phyloP scores from a whole-genome alignment of 2,797 vertebrate species.

The Muscicapa striata region DNA sequence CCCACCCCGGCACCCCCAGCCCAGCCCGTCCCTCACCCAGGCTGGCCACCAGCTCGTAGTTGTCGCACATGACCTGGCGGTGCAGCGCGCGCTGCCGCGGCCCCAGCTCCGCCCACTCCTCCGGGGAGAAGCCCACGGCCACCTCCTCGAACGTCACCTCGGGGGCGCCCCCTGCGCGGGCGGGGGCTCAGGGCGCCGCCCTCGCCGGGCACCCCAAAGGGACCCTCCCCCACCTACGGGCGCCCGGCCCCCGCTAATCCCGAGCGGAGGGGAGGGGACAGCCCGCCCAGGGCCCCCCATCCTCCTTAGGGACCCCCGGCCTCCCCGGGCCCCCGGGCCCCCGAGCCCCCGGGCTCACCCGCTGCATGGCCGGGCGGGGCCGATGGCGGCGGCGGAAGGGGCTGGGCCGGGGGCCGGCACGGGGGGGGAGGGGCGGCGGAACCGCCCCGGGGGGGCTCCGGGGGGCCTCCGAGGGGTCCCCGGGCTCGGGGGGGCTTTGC shows the following conservation, averaged over 20 bases:
- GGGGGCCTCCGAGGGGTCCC: neutral
- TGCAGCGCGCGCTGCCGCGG: constrained; percentile 39
- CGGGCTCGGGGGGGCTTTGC: neutral
- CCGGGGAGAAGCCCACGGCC: constrained; percentile 59
- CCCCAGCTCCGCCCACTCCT: constrained; percentile 51
- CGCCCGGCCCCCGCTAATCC: neutral
- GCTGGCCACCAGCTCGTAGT: constrained; percentile 42
- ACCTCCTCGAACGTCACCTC: constrained; percentile 62
- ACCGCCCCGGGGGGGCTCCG: neutral
- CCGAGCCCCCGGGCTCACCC: neutral
- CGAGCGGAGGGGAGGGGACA: neutral
- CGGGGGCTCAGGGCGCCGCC: neutral
- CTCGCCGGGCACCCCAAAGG: neutral
- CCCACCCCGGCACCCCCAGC: neutral
- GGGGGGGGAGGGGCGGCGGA: neutral
- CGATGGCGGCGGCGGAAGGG: neutral
- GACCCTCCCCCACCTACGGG: neutral
- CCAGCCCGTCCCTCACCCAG: constrained; percentile 49
- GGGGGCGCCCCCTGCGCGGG: neutral
- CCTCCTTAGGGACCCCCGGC: neutral
- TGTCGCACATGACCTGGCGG: constrained; percentile 63
- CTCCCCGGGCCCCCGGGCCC: too few species aligned
- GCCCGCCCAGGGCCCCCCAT: neutral
- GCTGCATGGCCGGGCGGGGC: neutral
- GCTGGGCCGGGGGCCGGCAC: neutral